Conservation (phyloP, 1,140 invertebrate genomes). For the Camponotus floridanus region DNA sequence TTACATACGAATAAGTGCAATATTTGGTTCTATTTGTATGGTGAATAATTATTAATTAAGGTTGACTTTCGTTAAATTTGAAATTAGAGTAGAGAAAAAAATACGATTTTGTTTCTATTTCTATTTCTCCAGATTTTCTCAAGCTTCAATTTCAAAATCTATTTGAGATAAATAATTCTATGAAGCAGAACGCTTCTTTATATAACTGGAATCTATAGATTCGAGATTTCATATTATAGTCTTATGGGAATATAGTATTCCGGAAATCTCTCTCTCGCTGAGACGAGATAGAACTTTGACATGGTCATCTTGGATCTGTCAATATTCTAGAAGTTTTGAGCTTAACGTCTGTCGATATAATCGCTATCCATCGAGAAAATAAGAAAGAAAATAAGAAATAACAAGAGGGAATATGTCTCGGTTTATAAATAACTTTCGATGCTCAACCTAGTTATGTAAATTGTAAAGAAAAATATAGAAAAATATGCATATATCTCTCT, state of each 20-base stretch:
- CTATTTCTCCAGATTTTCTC: not conserved
- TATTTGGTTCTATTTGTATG: not conserved
- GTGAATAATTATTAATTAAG: constrained; percentile 1
- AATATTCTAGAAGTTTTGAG: not conserved
- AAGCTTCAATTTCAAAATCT: not conserved
- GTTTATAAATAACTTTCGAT: constrained; percentile 26
- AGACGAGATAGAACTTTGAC: not conserved
- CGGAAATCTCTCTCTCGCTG: not conserved
- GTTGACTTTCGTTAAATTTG: not conserved
- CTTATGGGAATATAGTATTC: not conserved
- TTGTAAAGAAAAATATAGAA: constrained; percentile 2
- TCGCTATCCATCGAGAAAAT: not conserved
- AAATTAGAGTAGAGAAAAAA: not conserved
- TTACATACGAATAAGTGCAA: not conserved
- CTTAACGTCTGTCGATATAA: not conserved
- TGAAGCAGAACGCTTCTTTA: not conserved
- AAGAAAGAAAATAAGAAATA: constrained; percentile 13
- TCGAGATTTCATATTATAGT: not conserved
- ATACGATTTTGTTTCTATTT: not conserved
- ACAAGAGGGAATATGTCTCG: not conserved
- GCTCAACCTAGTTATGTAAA: not conserved
- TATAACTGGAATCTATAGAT: not conserved
- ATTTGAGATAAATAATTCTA: not conserved
- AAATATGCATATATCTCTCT: not conserved
- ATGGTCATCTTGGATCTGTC: constrained; percentile 29